Conservation (phyloP, 2,113 vertebrate genomes). For the Campylorhamphus procurvoides region DNA sequence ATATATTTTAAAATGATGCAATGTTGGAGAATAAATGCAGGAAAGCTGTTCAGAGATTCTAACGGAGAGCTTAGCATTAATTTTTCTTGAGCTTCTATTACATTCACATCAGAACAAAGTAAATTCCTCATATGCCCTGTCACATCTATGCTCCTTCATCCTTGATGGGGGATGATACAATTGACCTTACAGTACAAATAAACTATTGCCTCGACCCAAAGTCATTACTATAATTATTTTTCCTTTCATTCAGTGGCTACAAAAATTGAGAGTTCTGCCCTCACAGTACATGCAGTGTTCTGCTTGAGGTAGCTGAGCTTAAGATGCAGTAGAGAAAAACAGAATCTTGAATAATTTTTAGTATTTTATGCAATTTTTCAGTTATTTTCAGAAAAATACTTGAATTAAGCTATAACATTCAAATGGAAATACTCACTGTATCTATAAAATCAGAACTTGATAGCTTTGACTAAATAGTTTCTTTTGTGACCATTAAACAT, state of each 20-base stretch:
- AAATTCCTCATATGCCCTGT: not conserved
- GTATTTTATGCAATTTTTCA: not conserved
- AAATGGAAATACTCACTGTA: not conserved
- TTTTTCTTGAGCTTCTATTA: not conserved
- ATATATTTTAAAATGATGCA: not conserved
- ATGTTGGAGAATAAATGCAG: not conserved
- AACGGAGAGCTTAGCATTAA: not conserved
- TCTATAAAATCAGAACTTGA: not conserved
- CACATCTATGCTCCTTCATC: not conserved
- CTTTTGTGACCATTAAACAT: not conserved
- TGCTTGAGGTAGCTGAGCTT: not conserved
- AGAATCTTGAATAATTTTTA: not conserved
- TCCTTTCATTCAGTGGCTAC: not conserved
- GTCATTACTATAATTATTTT: not conserved
- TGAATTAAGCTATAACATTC: not conserved
- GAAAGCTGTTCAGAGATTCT: not conserved
- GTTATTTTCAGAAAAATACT: not conserved
- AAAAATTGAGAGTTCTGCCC: not conserved
- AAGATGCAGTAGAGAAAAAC: not conserved
- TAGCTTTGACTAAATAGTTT: not conserved
- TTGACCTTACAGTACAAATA: not conserved
- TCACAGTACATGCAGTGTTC: not conserved
- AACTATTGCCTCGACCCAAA: not conserved
- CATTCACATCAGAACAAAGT: not conserved
- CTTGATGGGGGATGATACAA: not conserved